Evolutionary conservation across 2,797 vertebrate genomes (phyloP).

Genomic region (Vespertilio murinus): DNA sequence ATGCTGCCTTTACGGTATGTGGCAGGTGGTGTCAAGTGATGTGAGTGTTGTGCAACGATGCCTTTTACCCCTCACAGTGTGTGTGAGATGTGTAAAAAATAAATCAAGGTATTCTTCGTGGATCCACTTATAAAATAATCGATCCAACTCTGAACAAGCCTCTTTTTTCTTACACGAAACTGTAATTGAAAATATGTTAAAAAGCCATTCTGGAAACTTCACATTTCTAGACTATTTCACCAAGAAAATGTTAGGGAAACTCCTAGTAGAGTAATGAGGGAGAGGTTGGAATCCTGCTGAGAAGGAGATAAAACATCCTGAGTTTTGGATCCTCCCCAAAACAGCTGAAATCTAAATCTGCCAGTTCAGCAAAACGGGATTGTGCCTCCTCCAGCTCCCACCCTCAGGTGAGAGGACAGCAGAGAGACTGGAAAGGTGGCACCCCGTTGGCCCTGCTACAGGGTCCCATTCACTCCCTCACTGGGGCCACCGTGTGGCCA

Average conservation of each 20-base stretch:
- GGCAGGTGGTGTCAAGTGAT: neutral
- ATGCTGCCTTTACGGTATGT: neutral
- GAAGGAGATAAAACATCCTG: neutral
- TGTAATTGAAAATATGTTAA: constrained; percentile 11
- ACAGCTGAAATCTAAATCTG: neutral
- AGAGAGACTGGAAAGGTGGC: neutral
- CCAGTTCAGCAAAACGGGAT: neutral
- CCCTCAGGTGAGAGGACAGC: neutral
- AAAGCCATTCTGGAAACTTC: constrained; percentile 6
- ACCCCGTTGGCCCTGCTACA: neutral
- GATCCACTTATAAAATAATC: neutral
- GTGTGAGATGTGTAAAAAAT: neutral
- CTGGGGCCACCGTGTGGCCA: neutral
- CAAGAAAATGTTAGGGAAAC: neutral
- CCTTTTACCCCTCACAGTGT: neutral
- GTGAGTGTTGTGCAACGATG: neutral
- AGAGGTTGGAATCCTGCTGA: neutral
- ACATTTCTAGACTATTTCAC: neutral
- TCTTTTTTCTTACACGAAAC: neutral
- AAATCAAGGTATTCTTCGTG: neutral
- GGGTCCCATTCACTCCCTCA: neutral
- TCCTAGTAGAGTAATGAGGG: neutral
- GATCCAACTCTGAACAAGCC: neutral
- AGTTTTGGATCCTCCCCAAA: neutral
- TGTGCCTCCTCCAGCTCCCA: neutral